phyloP scores from a whole-genome alignment of 2,113 vertebrate species.

The Galemys pyrenaicus region DNA sequence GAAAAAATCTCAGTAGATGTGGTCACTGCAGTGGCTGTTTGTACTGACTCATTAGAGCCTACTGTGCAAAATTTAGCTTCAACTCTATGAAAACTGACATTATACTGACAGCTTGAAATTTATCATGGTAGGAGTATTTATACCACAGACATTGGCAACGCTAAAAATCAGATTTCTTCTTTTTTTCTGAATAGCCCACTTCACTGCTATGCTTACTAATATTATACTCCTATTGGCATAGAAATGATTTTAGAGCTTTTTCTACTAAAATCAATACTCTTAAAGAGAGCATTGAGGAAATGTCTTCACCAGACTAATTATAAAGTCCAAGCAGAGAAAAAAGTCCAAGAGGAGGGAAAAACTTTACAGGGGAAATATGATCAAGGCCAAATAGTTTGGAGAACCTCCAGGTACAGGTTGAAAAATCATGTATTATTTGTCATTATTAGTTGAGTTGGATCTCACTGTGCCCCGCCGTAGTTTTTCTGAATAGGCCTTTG shows the following conservation, averaged over 20 bases:
- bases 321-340: not conserved
- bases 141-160: not conserved
- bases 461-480: rapidly evolving
- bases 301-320: not conserved
- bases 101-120: not conserved
- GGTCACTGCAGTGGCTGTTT: not conserved
- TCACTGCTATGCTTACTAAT: not conserved
- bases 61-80: not conserved
- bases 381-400: not conserved
- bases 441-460: not conserved
- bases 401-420: not conserved
- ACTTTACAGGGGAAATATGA: not conserved
- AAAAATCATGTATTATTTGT: not conserved
- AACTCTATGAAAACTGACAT: not conserved
- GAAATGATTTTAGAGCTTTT: not conserved
- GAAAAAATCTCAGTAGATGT: not conserved
- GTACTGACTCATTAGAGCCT: not conserved
- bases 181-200: not conserved
- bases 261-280: not conserved
- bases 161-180: not conserved
- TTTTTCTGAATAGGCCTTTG: not conserved
- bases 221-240: not conserved
- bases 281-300: not conserved
- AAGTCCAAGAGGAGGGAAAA: not conserved
- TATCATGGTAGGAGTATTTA: not conserved